phyloP scores from a whole-genome alignment of 2,888 invertebrate genomes.

The Synergus umbraculus region DNA sequence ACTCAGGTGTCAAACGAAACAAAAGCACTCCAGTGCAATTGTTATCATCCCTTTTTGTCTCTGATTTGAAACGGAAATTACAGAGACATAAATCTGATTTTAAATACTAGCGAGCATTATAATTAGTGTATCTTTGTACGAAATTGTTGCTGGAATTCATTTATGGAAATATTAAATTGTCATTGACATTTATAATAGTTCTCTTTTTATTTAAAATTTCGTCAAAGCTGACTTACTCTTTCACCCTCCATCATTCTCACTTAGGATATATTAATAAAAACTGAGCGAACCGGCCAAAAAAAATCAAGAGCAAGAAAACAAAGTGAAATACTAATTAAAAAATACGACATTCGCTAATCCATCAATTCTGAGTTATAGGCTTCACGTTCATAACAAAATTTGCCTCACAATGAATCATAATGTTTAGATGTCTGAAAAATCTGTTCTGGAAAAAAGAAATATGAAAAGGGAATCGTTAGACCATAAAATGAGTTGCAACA shows the following conservation, averaged over 20 bases:
- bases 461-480: not conserved
- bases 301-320: not conserved
- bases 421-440: too few relatives aligned
- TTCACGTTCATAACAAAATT: not conserved
- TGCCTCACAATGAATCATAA: not conserved
- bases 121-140: not conserved
- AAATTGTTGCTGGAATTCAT: not conserved
- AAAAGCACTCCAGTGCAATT: conserved; percentile 56
- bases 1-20: conserved; percentile 57
- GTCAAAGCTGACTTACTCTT: too few relatives aligned
- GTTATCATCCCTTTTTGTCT: conserved; percentile 43
- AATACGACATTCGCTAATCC: not conserved
- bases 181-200: not conserved
- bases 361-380: not conserved
- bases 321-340: not conserved
- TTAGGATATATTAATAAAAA: not conserved
- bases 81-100: not conserved
- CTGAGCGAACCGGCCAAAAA: not conserved
- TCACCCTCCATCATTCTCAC: too few relatives aligned
- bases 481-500: not conserved
- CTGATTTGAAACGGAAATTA: conserved; percentile 11
- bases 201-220: too few relatives aligned
- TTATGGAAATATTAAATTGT: not conserved
- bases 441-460: not conserved
- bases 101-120: not conserved